A percentile compares a stretch with the other conserved stretches of the same genome.
Conservation (phyloP, 1,140 invertebrate species). For the Camponotus pennsylvanicus region DNA sequence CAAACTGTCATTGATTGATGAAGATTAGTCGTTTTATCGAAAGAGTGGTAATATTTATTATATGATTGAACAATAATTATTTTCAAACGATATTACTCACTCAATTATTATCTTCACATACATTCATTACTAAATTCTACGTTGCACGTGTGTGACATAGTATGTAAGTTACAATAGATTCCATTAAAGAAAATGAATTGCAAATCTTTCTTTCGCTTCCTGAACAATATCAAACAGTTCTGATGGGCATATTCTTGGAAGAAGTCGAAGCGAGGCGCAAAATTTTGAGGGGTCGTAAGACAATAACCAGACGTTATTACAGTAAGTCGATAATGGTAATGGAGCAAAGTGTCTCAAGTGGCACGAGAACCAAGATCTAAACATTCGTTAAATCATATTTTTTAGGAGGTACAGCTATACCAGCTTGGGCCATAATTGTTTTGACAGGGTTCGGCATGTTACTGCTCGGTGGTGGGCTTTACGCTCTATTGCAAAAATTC, state of each 20-base stretch:
- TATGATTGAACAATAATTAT: slow-evolving; percentile 22
- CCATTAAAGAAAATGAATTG: background rate
- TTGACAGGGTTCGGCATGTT: slow-evolving; percentile 90
- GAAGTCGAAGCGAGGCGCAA: slow-evolving; percentile 91
- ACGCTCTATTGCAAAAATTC: slow-evolving; percentile 89
- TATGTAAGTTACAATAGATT: background rate
- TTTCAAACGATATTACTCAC: background rate
- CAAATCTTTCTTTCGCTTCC: slow-evolving; percentile 7
- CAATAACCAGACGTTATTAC: slow-evolving; percentile 91
- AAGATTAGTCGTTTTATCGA: slow-evolving; percentile 19
- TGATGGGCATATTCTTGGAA: slow-evolving; percentile 88
- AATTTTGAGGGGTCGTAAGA: slow-evolving; percentile 91
- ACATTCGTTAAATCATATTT: slow-evolving; percentile 65
- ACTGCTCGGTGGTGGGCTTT: slow-evolving; percentile 89
- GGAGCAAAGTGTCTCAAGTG: background rate
- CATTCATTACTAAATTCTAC: background rate
- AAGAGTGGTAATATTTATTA: background rate
- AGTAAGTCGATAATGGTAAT: slow-evolving; percentile 87
- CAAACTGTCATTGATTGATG: background rate
- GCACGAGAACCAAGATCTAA: background rate
- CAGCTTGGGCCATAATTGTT: slow-evolving; percentile 91
- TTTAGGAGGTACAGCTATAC: slow-evolving; percentile 89
- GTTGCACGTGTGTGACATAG: background rate
- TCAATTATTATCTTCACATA: background rate
- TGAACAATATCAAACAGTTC: slow-evolving; percentile 85